phyloP scores from a whole-genome alignment of 2,113 vertebrate species.

The Anolis carolinensis region DNA sequence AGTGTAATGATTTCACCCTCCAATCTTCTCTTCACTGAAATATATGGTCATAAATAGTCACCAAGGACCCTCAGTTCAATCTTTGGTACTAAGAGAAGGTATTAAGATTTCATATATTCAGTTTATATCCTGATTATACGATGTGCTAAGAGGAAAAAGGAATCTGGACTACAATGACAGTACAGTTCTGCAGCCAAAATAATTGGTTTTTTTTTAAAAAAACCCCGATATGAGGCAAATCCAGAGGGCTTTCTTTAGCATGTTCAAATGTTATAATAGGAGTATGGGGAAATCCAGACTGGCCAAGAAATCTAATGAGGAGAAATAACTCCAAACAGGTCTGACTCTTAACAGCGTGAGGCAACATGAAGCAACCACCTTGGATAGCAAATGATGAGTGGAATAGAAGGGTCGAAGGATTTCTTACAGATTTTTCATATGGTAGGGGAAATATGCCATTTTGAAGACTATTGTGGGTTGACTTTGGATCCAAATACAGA shows the following conservation, averaged over 20 bases:
- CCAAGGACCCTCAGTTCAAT: not conserved
- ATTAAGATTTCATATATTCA: not conserved
- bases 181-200: not conserved
- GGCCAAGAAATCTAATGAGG: not conserved
- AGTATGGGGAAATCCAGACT: not conserved
- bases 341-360: no score
- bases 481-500: no score
- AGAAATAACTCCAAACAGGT: not conserved
- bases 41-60: no score
- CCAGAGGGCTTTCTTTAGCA: not conserved
- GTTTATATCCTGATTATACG: not conserved
- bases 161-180: not conserved
- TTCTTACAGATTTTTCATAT: no score
- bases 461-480: no score
- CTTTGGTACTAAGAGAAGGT: not conserved
- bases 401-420: not conserved
- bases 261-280: not conserved
- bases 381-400: no score
- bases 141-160: not conserved
- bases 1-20: no score
- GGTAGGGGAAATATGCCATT: no score
- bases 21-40: no score
- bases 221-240: not conserved
- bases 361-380: no score
- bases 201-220: no score